phyloP scores from a whole-genome alignment of 2,888 invertebrate genomes.

The Quadroppia sp. region DNA sequence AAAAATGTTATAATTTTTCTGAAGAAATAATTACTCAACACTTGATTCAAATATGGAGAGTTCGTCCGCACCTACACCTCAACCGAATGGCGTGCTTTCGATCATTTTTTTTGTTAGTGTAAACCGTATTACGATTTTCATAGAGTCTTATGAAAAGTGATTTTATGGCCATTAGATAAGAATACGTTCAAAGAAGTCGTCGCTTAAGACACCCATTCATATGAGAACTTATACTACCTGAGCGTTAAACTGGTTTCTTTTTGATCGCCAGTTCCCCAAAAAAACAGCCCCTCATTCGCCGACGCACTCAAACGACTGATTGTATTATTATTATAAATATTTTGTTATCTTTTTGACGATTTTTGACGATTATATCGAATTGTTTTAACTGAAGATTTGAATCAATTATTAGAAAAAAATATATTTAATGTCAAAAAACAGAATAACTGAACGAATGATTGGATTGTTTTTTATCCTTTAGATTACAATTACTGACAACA shows the following conservation, averaged over 20 bases:
- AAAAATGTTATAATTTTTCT: not conserved
- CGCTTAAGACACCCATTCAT: too few relatives aligned
- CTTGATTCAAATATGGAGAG: not conserved
- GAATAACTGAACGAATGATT: not conserved
- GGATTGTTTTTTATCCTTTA: too few relatives aligned
- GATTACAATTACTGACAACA: too few relatives aligned
- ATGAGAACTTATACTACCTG: too few relatives aligned
- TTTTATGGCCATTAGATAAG: not conserved
- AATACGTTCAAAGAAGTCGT: too few relatives aligned
- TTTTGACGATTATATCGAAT: constrained; percentile 22
- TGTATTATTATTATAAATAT: constrained; percentile 3
- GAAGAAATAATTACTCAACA: not conserved
- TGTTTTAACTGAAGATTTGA: not conserved
- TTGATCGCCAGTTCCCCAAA: not conserved
- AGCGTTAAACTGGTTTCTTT: too few relatives aligned
- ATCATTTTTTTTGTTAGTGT: not conserved
- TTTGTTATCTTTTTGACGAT: not conserved
- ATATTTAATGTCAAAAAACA: not conserved
- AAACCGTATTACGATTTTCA: not conserved
- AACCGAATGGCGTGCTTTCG: constrained; percentile 7
- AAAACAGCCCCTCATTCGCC: too few relatives aligned
- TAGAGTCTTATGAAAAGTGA: not conserved
- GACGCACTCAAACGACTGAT: not conserved
- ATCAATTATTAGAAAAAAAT: not conserved
- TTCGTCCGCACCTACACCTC: constrained; percentile 14